Evolutionary conservation across 35 echinoderm and acorn worm genomes (phyloP), one percentile per base, ranked within the genome.

Genomic region (Acanthaster planci): DNA sequence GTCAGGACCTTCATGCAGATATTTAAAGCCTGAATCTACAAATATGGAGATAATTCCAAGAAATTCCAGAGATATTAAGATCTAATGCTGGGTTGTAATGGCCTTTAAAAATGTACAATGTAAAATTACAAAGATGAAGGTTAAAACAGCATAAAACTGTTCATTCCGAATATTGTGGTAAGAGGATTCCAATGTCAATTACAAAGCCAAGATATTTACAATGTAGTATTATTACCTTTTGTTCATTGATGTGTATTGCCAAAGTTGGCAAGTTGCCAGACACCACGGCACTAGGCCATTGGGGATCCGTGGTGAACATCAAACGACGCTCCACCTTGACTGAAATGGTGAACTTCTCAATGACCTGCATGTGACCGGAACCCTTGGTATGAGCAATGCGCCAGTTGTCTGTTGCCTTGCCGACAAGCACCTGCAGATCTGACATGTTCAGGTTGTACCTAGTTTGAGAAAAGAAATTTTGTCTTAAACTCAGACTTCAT

Each of bases 271-370:
- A 75, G 50, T 85, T 93, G 23, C 94, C 94, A 67, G 94, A 90
- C n/a, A 98, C 59, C 29, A 82, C 89, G 8, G 76, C 89, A 52
- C 92, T 94, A 0, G 95, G 95, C 91, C 91, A 98, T 64, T 89
- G 88, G 0, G 95, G 95, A 34, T 98, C 95, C 9, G 88, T 89
- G 16, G 91, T 98, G 77, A 87, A 91, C 27, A 90, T 84, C 64
- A 93, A 54, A 22, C 95, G 79, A n/a, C 95, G 79, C 30, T 98
- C 95, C 3, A 98, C 84, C 85, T 94, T 90, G 55, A 98, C 86
- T 34, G 95, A 98, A 50, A 98, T 98, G 52, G 85, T 94, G 80
- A 98, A 98, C 86, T 93, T 93, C 76, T 98, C 85, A 1, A 98
- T 40, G 26, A 98, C 92, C 67, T 98, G 95, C 88, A 98, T 51